Percentiles rank a stretch among this genome's conserved stretches.
phyloP scores from a whole-genome alignment of 2,113 vertebrate genomes.

The Crotalus viridis region DNA sequence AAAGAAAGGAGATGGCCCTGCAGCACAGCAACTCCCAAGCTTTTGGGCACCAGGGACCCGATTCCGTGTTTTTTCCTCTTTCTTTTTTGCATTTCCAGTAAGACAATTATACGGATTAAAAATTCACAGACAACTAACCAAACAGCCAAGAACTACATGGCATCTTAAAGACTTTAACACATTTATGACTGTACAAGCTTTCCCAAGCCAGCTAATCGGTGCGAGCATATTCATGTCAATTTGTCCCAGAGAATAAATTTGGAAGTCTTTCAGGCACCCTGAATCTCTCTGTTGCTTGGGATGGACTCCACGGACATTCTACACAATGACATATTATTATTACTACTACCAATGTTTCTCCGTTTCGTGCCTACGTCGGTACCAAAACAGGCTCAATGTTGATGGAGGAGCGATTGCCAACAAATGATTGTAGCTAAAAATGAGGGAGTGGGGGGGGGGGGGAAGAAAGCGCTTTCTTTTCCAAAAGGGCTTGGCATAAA shows the following conservation, averaged over 20 bases:
- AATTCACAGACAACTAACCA: not conserved
- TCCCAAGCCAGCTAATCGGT: not conserved
- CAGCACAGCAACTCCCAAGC: no score
- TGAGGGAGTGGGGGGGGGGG: not conserved
- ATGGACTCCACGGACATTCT: not conserved
- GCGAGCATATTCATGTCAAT: not conserved
- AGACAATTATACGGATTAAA: not conserved
- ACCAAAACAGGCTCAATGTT: not conserved
- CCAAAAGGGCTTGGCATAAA: not conserved
- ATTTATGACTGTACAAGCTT: not conserved
- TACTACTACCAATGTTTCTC: not conserved
- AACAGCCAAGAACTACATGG: not conserved
- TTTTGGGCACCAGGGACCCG: no score
- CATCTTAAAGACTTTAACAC: not conserved
- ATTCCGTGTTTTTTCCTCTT: not conserved
- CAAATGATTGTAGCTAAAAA: not conserved
- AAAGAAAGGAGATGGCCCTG: not conserved
- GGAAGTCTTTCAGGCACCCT: not conserved
- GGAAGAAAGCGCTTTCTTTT: not conserved
- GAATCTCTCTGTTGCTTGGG: not conserved
- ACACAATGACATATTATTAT: not conserved
- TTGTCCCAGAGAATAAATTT: not conserved
- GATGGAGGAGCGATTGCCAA: not conserved
- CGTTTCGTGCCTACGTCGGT: not conserved
- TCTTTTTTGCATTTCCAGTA: not conserved